Base-by-base conservation (phyloP, 2,113 vertebrate species). In the Plectropomus leopardus region DNA sequence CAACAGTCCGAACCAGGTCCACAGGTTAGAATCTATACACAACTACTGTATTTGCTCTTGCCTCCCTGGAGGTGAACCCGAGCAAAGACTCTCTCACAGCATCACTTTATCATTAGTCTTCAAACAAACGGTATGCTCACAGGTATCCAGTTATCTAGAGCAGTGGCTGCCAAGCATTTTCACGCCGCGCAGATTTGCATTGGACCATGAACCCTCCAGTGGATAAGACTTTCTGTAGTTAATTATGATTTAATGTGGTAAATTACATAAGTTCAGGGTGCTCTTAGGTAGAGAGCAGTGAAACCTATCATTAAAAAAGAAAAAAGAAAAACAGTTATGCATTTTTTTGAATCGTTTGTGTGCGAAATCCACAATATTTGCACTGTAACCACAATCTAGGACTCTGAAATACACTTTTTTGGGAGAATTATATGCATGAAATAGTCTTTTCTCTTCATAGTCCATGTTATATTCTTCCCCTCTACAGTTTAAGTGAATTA, bases 101-200 rank as follows among this genome's bases (percentile, higher is more conserved):
- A 55, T 32, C 34, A 53, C 21, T n/a, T 59, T 32, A 60, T 57
- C 77, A 75, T 80, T 66, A 78, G 51, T 70, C 60, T 44, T 76
- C 63, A 76, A 50, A 84, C 53, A 45, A 63, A 23, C 13, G 3
- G 17, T 55, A 36, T 70, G 32, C 55, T 63, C 79, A 47, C 57
- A 76, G 59, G 47, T 45, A 72, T 76, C 13, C 19, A 32, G 32
- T 78, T 68, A 65, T 76, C 9, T 82, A 6, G 17, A 76, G 32
- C 69, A 68, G 48, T 14, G 14, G 47, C 58, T 48, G 30, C 13
- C 63, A 7, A 16, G 16, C 32, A 45, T 50, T 73, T 74, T 55
- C 54, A 72, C 23, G 53, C 32, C 40, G 23, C 58, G 51, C 30
- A 68, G 44, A 84, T 72, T 7, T 28, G 26, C 71, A 58, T 6